phyloP scores from a whole-genome alignment of 2,113 vertebrate genomes.

The Arizona elegans region DNA sequence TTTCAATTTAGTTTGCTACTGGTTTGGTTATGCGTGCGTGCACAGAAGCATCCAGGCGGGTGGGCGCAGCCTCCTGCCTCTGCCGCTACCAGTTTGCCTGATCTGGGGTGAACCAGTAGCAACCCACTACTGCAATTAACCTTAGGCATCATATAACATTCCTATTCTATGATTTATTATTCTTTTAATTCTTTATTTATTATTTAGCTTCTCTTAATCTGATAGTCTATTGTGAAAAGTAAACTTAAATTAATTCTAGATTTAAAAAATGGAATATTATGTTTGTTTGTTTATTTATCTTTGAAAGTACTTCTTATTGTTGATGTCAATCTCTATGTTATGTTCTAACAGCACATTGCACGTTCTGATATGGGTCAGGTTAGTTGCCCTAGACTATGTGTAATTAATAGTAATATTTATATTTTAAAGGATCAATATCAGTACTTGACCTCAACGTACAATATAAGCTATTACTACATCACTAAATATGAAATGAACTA shows the following conservation, averaged over 20 bases:
- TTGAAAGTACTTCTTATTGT: not conserved
- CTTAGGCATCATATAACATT: not conserved
- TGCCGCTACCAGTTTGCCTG: no score
- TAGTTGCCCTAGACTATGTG: conserved; percentile 48
- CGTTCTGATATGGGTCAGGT: conserved; percentile 28
- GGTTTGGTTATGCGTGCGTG: no score
- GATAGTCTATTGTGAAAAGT: not conserved
- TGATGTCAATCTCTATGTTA: not conserved
- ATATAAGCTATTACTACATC: conserved; percentile 52
- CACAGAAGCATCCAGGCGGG: no score
- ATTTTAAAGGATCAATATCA: conserved; percentile 57
- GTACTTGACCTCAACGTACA: conserved; percentile 57
- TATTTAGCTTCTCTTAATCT: not conserved
- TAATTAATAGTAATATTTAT: conserved; percentile 69
- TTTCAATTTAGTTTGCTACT: no score
- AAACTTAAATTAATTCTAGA: conserved; percentile 1
- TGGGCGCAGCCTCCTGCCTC: no score
- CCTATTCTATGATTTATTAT: conserved; percentile 3
- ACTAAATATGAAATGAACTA: conserved; percentile 44
- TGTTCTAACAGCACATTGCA: not conserved
- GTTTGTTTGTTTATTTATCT: not conserved
- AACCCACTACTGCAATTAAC: not conserved
- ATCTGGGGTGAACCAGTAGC: no score
- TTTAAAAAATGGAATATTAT: not conserved
- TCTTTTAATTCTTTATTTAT: not conserved